Base-by-base conservation (phyloP, 2,888 invertebrate genomes). In the Pheosia tremula region DNA sequence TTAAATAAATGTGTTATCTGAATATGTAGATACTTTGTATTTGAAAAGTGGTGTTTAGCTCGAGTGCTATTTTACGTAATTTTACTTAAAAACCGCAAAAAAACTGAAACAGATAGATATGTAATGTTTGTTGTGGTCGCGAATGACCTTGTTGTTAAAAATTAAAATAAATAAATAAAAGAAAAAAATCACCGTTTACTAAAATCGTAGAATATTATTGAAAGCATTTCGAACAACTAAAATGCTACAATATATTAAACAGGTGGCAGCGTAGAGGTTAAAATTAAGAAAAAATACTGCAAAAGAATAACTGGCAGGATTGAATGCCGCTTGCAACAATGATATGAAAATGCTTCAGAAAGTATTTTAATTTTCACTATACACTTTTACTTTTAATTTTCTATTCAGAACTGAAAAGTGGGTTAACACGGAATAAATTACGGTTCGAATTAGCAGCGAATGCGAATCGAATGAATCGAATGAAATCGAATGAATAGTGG, bases 311-410 rank as follows among this genome's bases (percentile, higher is more conserved):
- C 36, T 36, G 58, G 59, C 57, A 41, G 39, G n/a, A 39, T 39
- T 13, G 39, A 39, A n/a, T 39, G 4, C 39, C n/a, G 10, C 24
- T n/a, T 24, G 55, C 58, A 50, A 64, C 60, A 60, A 60, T 59
- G 62, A 66, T 62, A 57, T 60, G 62, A 61, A 63, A 71, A 62
- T 62, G 58, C 61, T 67, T 66, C 64, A 52, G 62, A 66, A 77
- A 71, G 66, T 64, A 69, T 77, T 77, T 77, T 72, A 75, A 81
- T 72, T 79, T 78, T 68, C 71, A 71, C 74, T 71, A 74, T 71
- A 67, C 65, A 74, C 73, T 57, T n/a, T n/a, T n/a, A n/a, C n/a
- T n/a, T n/a, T n/a, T n/a, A n/a, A 70, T 80, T 76, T 78, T 71
- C 70, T 69, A 69, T 77, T 75, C 66, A 67, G 49, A 67, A 75